Evolutionary conservation across 1,140 invertebrate species (phyloP), one percentile per base, ranked within the genome.

Genomic region (Littorina saxatilis): DNA sequence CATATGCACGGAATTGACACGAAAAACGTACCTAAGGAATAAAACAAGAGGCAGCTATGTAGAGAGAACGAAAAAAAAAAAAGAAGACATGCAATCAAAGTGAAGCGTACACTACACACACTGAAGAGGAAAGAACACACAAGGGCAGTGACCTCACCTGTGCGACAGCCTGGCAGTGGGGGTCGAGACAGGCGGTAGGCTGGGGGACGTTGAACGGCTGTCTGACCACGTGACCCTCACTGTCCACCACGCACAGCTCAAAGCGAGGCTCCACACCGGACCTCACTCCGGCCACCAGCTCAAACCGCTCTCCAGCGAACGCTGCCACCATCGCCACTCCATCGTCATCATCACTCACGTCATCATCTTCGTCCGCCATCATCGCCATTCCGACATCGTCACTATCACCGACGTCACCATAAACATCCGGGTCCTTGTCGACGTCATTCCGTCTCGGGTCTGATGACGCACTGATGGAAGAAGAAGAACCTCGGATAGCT

Each of bases 281-380:
- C 4, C 37, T 43, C 37, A 73, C 39, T 20, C 40, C 70, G 39
- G 70, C 39, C 70, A n/a, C 35, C 70, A 73, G 37, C 37, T 73
- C 70, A 11, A 73, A 43, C 4, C 37, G 13, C 29, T 32, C 40
- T 35, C 40, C 40, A n/a, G 70, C 40, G 39, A 73, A 73, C 35
- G 39, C 70, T 23, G 9, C 39, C 70, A 73, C 70, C 37, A 73
- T 2, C 1, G 39, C 37, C 39, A 43, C 20, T 1, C 39, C 70
- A 43, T n/a, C 23, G 13, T 13, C 37, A 27, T 43, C n/a, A 13
- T 27, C 40, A 13, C n/a, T 27, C 35, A 43, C 70, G 23, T 39
- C 40, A 20, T 3, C 37, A 32, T 63, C 43, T 47, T 17, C 43
- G 43, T 47, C 43, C 43, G 5, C 43, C 43, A 47, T 9, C 43